A percentile compares a stretch with the other conserved stretches of the same genome.
phyloP scores from a whole-genome alignment of 2,797 vertebrate species.

The Lacerta bilineata region DNA sequence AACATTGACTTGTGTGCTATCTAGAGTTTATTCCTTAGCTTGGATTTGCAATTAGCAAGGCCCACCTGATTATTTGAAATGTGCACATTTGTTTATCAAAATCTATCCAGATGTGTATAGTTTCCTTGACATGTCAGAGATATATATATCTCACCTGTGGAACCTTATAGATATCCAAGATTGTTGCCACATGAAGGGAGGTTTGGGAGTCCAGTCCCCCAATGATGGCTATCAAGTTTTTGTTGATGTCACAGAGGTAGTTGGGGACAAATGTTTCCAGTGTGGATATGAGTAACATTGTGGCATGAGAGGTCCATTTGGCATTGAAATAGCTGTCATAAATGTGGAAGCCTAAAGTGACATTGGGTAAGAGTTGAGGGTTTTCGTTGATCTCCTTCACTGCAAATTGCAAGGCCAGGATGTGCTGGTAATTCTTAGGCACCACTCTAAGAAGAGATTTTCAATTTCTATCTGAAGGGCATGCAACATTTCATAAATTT shows the following conservation, averaged over 20 bases:
- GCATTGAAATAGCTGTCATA: conserved; percentile 21
- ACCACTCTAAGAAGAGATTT: background rate
- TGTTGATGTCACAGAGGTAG: background rate
- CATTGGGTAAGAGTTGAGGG: background rate
- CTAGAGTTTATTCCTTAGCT: too few species aligned
- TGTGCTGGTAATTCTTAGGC: conserved; percentile 15
- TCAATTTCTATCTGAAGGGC: too few species aligned
- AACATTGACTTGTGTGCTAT: too few species aligned
- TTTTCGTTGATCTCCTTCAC: conserved; percentile 5
- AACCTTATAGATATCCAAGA: background rate
- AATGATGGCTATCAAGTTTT: background rate
- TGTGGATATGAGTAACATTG: background rate
- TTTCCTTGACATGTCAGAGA: too few species aligned
- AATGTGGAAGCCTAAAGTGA: background rate
- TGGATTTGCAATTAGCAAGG: too few species aligned
- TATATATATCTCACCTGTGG: background rate
- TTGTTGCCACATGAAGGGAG: background rate
- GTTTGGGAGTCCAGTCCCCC: background rate
- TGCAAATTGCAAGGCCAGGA: background rate
- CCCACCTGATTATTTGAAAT: too few species aligned
- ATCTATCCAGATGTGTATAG: too few species aligned
- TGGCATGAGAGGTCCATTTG: background rate
- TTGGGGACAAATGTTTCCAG: background rate
- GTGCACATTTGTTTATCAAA: too few species aligned
- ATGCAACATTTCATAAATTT: too few species aligned